phyloP scores from a whole-genome alignment of 2,797 vertebrate species.

The Sebastes diploproa region DNA sequence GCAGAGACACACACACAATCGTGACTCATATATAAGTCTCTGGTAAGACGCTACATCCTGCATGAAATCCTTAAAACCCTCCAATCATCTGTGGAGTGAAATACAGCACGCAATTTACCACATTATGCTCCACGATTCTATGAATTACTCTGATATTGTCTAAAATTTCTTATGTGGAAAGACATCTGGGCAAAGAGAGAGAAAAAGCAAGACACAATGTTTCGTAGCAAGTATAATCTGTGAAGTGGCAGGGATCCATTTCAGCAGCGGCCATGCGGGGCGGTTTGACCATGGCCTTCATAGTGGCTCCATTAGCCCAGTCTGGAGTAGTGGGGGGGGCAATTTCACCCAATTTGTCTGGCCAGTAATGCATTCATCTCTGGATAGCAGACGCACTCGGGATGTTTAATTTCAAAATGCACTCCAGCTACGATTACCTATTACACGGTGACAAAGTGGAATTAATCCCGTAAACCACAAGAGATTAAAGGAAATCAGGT shows the following conservation, averaged over 20 bases:
- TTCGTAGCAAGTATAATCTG: constrained; percentile 2
- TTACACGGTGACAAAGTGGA: constrained; percentile 25
- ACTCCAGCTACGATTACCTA: constrained; percentile 33
- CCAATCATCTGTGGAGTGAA: background rate
- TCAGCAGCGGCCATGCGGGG: constrained; percentile 22
- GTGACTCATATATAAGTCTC: constrained; percentile 27
- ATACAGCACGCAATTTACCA: background rate
- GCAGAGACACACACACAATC: background rate
- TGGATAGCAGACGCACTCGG: constrained; percentile 17
- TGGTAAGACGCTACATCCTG: constrained; percentile 33
- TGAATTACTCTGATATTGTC: background rate
- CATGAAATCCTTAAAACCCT: constrained; percentile 26
- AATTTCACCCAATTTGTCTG: constrained; percentile 64
- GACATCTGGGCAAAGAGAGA: background rate
- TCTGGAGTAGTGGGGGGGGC: background rate
- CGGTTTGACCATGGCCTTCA: constrained; percentile 20
- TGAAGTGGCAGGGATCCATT: constrained; percentile 36
- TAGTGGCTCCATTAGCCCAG: constrained; percentile 45
- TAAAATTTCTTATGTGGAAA: background rate
- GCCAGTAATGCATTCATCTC: constrained; percentile 62
- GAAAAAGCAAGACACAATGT: background rate
- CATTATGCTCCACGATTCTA: background rate
- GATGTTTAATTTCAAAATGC: constrained; percentile 56
- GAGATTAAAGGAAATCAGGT: background rate
- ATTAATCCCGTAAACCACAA: constrained; percentile 10